phyloP scores from a whole-genome alignment of 1,140 invertebrate species.

The Acromyrmex heyeri region DNA sequence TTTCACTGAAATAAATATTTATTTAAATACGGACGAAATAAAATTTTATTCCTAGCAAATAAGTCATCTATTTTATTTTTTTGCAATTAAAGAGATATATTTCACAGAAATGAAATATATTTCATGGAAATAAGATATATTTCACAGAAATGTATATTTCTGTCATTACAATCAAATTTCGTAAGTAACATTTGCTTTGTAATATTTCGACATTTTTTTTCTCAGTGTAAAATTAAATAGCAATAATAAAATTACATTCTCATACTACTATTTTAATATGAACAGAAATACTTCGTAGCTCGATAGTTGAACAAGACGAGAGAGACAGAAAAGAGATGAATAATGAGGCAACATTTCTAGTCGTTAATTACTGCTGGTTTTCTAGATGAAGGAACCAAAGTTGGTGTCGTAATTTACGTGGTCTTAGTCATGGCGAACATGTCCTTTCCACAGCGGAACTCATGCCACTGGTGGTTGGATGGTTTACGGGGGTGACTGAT shows the following conservation, averaged over 20 bases:
- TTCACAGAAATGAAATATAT: too few relatives aligned
- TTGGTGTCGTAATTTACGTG: constrained; percentile 58
- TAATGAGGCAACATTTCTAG: neutral
- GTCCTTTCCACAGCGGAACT: constrained; percentile 12
- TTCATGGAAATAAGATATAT: too few relatives aligned
- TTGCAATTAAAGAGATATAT: too few relatives aligned
- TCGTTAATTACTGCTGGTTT: constrained; percentile 45
- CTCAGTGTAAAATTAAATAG: neutral
- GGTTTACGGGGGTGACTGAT: constrained; percentile 52
- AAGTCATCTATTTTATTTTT: too few relatives aligned
- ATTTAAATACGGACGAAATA: too few relatives aligned
- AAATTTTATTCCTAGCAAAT: too few relatives aligned
- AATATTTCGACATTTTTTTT: too few relatives aligned
- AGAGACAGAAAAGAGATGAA: constrained; percentile 2
- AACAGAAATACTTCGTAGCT: neutral
- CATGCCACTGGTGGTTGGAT: constrained; percentile 20
- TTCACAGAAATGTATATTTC: too few relatives aligned
- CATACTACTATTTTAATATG: too few relatives aligned
- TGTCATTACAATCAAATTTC: too few relatives aligned
- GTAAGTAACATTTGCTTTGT: too few relatives aligned
- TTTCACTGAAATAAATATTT: too few relatives aligned
- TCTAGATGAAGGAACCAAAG: constrained; percentile 23
- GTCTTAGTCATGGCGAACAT: constrained; percentile 49
- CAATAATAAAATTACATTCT: neutral
- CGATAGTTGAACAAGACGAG: neutral